phyloP scores from a whole-genome alignment of 2,797 vertebrate genomes.

The Chiloscyllium punctatum region DNA sequence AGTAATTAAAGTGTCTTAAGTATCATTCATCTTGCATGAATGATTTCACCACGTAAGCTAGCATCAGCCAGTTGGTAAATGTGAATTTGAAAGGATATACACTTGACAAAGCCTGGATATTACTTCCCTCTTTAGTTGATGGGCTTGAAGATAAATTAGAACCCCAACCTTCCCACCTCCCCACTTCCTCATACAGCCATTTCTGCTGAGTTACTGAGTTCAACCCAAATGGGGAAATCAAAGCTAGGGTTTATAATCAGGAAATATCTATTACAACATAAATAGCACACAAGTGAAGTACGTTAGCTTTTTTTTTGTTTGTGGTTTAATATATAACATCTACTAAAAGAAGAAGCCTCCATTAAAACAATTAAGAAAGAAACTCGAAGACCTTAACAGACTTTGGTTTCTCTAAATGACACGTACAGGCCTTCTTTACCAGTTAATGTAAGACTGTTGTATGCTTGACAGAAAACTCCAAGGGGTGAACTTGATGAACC shows the following conservation, averaged over 20 bases:
- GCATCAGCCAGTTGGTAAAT: not conserved
- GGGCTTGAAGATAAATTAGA: not conserved
- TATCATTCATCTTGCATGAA: not conserved
- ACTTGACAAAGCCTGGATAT: not conserved
- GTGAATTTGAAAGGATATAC: not conserved
- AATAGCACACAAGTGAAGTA: not conserved
- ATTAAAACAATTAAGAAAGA: not conserved
- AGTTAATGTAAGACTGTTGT: not conserved
- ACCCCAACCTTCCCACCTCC: not conserved
- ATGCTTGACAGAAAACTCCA: not conserved
- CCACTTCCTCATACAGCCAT: not conserved
- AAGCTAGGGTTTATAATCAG: not conserved
- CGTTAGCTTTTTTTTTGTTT: not conserved
- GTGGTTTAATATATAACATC: not conserved
- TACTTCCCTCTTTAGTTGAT: not conserved
- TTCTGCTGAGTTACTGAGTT: not conserved
- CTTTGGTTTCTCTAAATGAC: not conserved
- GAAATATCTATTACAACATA: not conserved
- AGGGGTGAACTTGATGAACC: slow-evolving; percentile 21
- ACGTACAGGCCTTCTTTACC: not conserved
- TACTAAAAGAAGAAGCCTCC: not conserved
- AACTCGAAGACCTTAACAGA: slow-evolving; percentile 1
- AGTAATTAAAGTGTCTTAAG: not conserved
- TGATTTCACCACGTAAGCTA: not conserved
- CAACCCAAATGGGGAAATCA: not conserved